Base-by-base conservation (phyloP, 2,888 invertebrate species). In the Harpalus rufipes region DNA sequence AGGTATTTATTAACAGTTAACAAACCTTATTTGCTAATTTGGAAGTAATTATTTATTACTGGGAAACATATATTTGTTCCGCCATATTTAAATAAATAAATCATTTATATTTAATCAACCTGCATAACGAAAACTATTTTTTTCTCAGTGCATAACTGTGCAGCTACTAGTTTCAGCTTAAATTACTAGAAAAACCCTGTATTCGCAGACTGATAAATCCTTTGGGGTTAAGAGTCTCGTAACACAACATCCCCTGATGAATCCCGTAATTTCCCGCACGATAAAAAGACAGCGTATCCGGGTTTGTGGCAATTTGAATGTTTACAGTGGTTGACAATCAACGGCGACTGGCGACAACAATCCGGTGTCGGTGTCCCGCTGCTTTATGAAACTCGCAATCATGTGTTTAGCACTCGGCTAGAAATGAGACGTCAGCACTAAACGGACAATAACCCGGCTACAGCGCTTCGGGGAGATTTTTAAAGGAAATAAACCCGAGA, bases 401-500 rank as follows among this genome's bases (percentile, higher is more conserved):
- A 81, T 72, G 81, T 81, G 68, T 81, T 81, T 81, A 81, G 72
- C 41, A 41, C 72, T 7, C 32, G 78, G 61, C 63, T 39, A 80
- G 65, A 81, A 81, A 81, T 81, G 81, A 81, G 81, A 81, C 81
- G 68, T 81, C 81, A 72, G 65, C 81, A 81, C 59, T 59, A 80
- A 61, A 78, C 84, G 78, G 65, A 84, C 84, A 84, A 84, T 84
- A 84, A 84, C 78, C 84, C 78, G 65, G 76, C 63, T 84, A 84
- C 63, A 78, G 78, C 25, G 84, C 78, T 76, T 84, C 61, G 65
- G 84, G 84, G 84, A 84, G 63, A 78, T 84, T 84, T 83, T 84
- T 87, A 87, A 87, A 87, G 87, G 87, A 87, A 86, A 86, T 86
- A 86, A 86, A 86, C 85, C 87, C 87, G 86, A 87, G 87, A 86